Conservation (phyloP, 2,888 invertebrate genomes). For the Acleris cristana region DNA sequence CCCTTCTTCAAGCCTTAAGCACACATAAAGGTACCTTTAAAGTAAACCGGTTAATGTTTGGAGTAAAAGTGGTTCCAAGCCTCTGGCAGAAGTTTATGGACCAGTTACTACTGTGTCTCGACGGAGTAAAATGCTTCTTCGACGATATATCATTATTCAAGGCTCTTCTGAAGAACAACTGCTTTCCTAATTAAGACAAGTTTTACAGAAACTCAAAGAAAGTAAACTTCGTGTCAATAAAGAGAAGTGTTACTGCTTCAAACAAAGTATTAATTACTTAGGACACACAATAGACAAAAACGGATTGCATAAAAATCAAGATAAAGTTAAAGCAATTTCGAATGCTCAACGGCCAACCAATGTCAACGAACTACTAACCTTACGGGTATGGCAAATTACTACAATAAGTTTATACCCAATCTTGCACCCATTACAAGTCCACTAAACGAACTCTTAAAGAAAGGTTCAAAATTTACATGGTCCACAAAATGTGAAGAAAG, state of each 20-base stretch:
- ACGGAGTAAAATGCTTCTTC: slow-evolving; percentile 11
- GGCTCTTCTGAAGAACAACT: slow-evolving; percentile 1
- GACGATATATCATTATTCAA: slow-evolving; percentile 12
- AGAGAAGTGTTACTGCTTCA: neutral
- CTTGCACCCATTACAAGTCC: neutral
- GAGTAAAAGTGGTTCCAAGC: slow-evolving; percentile 2
- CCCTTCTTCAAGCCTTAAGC: neutral
- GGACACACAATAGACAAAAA: neutral
- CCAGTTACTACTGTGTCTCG: neutral
- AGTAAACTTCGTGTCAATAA: neutral
- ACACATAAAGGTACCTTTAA: slow-evolving; percentile 12
- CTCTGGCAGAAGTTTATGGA: slow-evolving; percentile 3
- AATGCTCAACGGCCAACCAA: neutral
- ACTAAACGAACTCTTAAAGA: neutral
- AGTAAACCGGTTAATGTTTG: slow-evolving; percentile 14
- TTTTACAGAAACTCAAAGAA: slow-evolving; percentile 4
- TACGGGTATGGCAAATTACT: slow-evolving; percentile 27
- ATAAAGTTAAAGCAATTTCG: slow-evolving; percentile 16
- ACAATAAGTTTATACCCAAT: slow-evolving; percentile 30
- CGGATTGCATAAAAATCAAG: slow-evolving; percentile 12
- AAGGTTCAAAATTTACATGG: neutral
- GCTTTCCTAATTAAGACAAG: neutral
- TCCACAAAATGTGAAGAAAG: neutral
- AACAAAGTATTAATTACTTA: neutral
- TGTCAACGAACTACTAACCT: slow-evolving; percentile 10